Evolutionary conservation across 1,140 invertebrate genomes (phyloP).

Genomic region (Bathynomus jamesi): DNA sequence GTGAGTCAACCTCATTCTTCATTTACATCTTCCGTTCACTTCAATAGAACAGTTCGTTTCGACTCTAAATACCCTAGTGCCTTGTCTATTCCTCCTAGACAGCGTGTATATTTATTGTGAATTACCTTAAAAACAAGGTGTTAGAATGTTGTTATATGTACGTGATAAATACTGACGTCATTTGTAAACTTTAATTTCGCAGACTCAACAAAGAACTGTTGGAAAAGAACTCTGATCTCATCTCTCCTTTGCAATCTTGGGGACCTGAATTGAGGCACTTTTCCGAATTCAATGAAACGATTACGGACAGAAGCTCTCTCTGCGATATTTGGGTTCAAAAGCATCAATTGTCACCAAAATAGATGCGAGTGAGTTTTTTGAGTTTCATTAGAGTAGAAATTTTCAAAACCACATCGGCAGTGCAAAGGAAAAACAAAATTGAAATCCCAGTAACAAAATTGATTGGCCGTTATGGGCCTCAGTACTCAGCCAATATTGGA

Average conservation of each 20-base stretch:
- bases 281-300: constrained; percentile 56
- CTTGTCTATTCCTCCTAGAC: too few species aligned
- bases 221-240: constrained; percentile 45
- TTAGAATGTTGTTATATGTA: not conserved
- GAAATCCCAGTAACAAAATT: too few species aligned
- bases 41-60: too few species aligned
- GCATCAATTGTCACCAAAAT: not conserved
- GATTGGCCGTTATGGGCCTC: too few species aligned
- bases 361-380: not conserved
- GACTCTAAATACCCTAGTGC: too few species aligned
- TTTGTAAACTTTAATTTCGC: too few species aligned
- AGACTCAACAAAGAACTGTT: constrained; percentile 56
- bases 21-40: too few species aligned
- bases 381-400: not conserved
- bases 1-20: too few species aligned
- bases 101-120: too few species aligned
- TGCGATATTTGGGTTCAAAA: not conserved
- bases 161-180: not conserved
- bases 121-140: not conserved
- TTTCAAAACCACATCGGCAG: not conserved
- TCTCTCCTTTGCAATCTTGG: constrained; percentile 94
- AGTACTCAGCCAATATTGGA: not conserved
- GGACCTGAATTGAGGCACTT: constrained; percentile 84
- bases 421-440: too few species aligned
- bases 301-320: constrained; percentile 44